phyloP scores from a whole-genome alignment of 2,797 vertebrate species.

The Sebastes dallii region DNA sequence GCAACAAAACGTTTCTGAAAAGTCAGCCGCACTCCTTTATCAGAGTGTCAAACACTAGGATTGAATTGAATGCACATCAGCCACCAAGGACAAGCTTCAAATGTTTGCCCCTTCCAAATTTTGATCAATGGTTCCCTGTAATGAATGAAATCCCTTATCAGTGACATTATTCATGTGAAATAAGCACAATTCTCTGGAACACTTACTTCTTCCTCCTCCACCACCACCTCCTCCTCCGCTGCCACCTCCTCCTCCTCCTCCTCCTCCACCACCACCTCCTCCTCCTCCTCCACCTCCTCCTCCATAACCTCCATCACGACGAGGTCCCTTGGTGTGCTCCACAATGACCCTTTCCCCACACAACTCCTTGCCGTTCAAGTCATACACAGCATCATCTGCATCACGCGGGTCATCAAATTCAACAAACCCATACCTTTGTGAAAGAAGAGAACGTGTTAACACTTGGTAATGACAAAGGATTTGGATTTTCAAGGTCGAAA shows the following conservation, averaged over 20 bases:
- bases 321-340: slow-evolving; percentile 95
- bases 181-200: not conserved
- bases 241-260: slow-evolving; percentile 71
- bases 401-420: slow-evolving; percentile 97
- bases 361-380: slow-evolving; percentile 95
- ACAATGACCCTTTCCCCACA: slow-evolving; percentile 97
- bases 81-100: slow-evolving; percentile 71
- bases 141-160: slow-evolving; percentile 38
- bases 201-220: slow-evolving; percentile 88
- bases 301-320: slow-evolving; percentile 90
- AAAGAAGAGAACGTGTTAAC: not conserved
- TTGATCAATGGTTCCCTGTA: slow-evolving; percentile 28
- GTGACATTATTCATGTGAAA: slow-evolving; percentile 22
- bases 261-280: not conserved
- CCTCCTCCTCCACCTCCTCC: not conserved
- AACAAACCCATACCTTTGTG: slow-evolving; percentile 92
- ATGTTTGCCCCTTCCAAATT: slow-evolving; percentile 22
- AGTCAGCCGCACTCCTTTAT: not conserved
- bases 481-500: too few species aligned
- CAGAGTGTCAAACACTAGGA: not conserved
- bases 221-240: slow-evolving; percentile 31
- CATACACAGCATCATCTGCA: slow-evolving; percentile 96
- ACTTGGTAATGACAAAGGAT: not conserved
- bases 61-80: slow-evolving; percentile 63
- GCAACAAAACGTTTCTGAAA: not conserved